phyloP scores from a whole-genome alignment of 2,797 vertebrate species.

The Morelia viridis region DNA sequence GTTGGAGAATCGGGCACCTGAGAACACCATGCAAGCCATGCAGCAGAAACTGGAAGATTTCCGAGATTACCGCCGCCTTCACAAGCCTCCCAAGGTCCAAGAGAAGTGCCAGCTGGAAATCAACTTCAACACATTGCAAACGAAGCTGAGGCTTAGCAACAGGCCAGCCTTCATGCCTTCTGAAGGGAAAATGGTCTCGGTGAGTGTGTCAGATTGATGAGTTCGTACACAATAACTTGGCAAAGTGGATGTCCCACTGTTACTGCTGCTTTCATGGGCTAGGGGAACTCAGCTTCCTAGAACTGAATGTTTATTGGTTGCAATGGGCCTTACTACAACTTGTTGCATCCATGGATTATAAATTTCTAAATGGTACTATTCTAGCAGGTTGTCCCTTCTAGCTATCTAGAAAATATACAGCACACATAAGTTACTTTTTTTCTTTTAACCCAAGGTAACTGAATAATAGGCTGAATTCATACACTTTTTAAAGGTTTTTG shows the following conservation, averaged over 20 bases:
- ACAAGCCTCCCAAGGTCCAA: slow-evolving; percentile 98
- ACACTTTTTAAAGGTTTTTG: not conserved
- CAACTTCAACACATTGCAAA: slow-evolving; percentile 99
- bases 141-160: slow-evolving; percentile 96
- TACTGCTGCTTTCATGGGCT: not conserved
- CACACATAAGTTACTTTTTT: not conserved
- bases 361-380: not conserved
- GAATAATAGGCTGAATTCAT: not conserved
- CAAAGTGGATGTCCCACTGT: not conserved
- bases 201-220: slow-evolving; percentile 65
- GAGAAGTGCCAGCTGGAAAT: slow-evolving; percentile 99
- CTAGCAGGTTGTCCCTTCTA: not conserved
- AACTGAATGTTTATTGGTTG: not conserved
- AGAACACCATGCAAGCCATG: slow-evolving; percentile 99
- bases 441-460: not conserved
- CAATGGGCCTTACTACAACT: not conserved
- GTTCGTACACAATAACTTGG: rapidly evolving
- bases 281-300: not conserved
- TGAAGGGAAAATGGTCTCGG: slow-evolving; percentile 97
- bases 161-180: slow-evolving; percentile 98
- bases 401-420: not conserved
- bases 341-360: not conserved
- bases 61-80: slow-evolving; percentile 91
- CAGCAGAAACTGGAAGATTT: slow-evolving; percentile 99
- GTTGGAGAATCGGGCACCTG: slow-evolving; percentile 92